phyloP scores from a whole-genome alignment of 2,113 vertebrate genomes.

The Pelecanus crispus region DNA sequence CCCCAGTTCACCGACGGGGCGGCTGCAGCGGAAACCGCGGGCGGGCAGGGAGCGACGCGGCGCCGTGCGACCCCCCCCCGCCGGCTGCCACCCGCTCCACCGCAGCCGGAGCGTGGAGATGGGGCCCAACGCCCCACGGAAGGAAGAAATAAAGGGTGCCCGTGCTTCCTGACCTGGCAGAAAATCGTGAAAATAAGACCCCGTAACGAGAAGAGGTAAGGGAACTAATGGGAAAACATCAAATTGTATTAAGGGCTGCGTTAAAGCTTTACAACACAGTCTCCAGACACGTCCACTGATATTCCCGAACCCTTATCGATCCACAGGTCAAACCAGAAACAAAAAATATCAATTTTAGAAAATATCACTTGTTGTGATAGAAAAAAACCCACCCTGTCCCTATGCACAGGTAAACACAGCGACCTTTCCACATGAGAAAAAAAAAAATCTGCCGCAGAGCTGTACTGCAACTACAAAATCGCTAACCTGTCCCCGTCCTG shows the following conservation, averaged over 20 bases:
- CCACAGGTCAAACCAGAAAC: neutral
- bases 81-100: neutral
- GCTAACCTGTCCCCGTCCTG: neutral
- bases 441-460: neutral
- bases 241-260: neutral
- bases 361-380: neutral
- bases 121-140: accelerated
- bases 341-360: neutral
- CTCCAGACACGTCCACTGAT: neutral
- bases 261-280: neutral
- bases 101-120: neutral
- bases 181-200: neutral
- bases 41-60: accelerated
- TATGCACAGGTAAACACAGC: neutral
- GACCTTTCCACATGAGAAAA: neutral
- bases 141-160: neutral
- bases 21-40: neutral
- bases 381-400: neutral
- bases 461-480: neutral
- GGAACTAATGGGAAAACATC: neutral
- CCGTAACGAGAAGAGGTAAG: neutral
- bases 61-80: no score
- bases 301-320: neutral
- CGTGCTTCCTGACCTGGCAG: neutral
- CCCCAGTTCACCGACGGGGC: accelerated